A percentile compares a stretch with the other conserved stretches of the same genome.
These are phyloP conservation scores for Aeoliscus strigatus DNA, from an alignment of 2,797 vertebrate species.

Conservation along the genomic window DNA sequence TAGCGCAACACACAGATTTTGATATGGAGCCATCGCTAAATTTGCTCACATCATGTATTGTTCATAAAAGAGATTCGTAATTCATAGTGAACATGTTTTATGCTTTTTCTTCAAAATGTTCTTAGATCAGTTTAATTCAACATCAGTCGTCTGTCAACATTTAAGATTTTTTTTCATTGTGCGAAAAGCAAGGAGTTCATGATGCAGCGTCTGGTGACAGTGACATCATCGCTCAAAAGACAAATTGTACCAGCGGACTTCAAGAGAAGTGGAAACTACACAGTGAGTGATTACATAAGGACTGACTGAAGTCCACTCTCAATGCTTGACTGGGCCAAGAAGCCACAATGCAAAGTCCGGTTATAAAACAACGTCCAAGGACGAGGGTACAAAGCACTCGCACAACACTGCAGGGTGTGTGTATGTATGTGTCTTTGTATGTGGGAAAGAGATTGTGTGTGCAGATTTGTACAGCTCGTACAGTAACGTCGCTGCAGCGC, in stretches of 20 bases:
- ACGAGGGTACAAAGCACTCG: slow-evolving; percentile 34
- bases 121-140: slow-evolving; percentile 1
- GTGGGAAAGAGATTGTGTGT: slow-evolving; percentile 42
- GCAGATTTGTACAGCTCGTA: slow-evolving; percentile 34
- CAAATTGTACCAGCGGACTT: slow-evolving; percentile 11
- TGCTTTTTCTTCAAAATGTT: background rate
- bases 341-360: slow-evolving; percentile 41
- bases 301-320: slow-evolving; percentile 49
- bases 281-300: slow-evolving; percentile 45
- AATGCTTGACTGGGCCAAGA: slow-evolving; percentile 28
- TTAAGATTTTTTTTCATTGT: slow-evolving; percentile 1
- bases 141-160: no score
- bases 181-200: slow-evolving; percentile 3
- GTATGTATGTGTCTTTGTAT: slow-evolving; percentile 7
- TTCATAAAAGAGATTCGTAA: no score
- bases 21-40: no score
- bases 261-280: slow-evolving; percentile 26
- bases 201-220: slow-evolving; percentile 9
- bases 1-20: no score
- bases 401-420: slow-evolving; percentile 24
- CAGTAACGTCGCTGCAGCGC: slow-evolving; percentile 45
- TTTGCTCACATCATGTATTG: no score
- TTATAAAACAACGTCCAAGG: slow-evolving; percentile 61
- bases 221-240: slow-evolving; percentile 12
- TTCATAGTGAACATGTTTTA: background rate